phyloP scores from a whole-genome alignment of 2,113 vertebrate species.

The Propithecus coquereli region DNA sequence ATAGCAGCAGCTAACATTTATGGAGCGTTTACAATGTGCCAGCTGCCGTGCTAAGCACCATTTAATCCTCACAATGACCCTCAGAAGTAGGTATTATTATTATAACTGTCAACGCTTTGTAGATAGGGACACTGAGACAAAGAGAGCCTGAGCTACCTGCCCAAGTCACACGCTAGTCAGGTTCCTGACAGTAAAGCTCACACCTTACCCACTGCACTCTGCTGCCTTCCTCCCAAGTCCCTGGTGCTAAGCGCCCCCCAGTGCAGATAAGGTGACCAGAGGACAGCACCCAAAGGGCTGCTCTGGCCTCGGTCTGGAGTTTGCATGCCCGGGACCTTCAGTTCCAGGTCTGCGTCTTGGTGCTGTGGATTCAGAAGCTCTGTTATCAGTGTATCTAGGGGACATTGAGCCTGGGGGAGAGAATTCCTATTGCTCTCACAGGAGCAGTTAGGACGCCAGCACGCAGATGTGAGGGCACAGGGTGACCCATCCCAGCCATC shows the following conservation, averaged over 20 bases:
- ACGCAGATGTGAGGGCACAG: background rate
- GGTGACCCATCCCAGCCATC: background rate
- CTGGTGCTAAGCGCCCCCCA: background rate
- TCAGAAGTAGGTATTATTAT: slow-evolving; percentile 49
- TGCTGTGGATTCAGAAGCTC: background rate
- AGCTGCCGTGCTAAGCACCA: slow-evolving; percentile 62
- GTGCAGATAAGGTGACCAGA: background rate
- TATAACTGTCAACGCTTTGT: background rate
- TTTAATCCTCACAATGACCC: slow-evolving; percentile 64
- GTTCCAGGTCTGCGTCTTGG: background rate
- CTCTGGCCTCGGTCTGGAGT: background rate
- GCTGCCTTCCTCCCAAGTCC: background rate
- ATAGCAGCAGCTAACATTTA: slow-evolving; percentile 61
- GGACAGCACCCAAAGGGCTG: background rate
- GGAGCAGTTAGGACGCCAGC: background rate
- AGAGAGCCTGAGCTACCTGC: background rate
- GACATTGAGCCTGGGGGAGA: background rate
- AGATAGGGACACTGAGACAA: background rate
- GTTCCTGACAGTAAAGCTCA: background rate
- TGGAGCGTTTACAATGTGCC: slow-evolving; percentile 44
- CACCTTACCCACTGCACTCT: background rate
- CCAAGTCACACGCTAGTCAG: background rate
- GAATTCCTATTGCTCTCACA: background rate
- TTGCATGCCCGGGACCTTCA: background rate
- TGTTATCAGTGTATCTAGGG: background rate